phyloP scores from a whole-genome alignment of 1,140 invertebrate species.

The Calephelis nemesis region DNA sequence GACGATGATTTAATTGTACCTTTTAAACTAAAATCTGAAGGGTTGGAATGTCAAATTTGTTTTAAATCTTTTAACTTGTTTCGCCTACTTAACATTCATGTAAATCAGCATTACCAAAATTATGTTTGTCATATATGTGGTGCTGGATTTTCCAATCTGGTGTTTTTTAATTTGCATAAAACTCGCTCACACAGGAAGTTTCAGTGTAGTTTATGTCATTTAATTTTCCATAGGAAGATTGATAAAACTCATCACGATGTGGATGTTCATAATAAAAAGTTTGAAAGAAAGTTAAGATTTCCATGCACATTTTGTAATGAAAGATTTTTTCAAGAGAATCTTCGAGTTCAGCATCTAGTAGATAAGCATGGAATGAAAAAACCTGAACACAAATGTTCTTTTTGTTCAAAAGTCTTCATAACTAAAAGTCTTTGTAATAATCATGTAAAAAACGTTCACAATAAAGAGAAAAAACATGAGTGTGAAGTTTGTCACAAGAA shows the following conservation, averaged over 20 bases:
- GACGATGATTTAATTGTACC: conserved; percentile 52
- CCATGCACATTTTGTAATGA: conserved; percentile 58
- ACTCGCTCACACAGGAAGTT: conserved; percentile 47
- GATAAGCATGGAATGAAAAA: conserved; percentile 55
- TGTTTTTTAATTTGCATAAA: conserved; percentile 62
- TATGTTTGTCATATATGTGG: conserved; percentile 64
- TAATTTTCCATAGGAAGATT: conserved; percentile 38
- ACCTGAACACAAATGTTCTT: conserved; percentile 51
- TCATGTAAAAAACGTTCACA: conserved; percentile 59
- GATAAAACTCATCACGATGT: conserved; percentile 56
- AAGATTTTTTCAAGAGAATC: conserved; percentile 59
- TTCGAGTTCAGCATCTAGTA: conserved; percentile 53
- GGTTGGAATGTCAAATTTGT: conserved; percentile 60
- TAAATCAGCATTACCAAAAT: conserved; percentile 65
- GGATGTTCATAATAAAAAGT: conserved; percentile 41
- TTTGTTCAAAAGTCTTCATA: conserved; percentile 57
- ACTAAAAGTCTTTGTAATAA: conserved; percentile 60
- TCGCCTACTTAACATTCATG: conserved; percentile 57
- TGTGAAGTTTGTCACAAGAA: conserved; percentile 60
- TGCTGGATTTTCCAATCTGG: conserved; percentile 53
- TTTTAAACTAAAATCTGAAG: conserved; percentile 48
- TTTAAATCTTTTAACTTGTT: conserved; percentile 47
- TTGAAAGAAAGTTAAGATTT: conserved; percentile 52
- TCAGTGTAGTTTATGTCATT: conserved; percentile 43
- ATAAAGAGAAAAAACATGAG: conserved; percentile 59